Conservation (phyloP, 2,113 vertebrate genomes). For the Ophiodon elongatus region DNA sequence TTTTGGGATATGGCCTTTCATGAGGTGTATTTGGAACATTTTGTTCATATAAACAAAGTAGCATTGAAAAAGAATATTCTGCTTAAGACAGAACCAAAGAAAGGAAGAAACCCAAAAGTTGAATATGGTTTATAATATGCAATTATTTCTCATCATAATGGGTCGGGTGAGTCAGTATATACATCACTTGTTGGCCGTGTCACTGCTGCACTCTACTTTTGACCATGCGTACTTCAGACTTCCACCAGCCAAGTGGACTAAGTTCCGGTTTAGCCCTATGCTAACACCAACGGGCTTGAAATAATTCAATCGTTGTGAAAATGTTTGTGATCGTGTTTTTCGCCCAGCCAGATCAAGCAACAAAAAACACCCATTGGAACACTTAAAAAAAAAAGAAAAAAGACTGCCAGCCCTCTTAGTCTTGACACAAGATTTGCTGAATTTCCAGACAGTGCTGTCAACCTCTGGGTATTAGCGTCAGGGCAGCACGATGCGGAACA, state of each 20-base stretch:
- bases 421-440: conserved; percentile 46
- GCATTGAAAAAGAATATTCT: not conserved
- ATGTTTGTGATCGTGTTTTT: not conserved
- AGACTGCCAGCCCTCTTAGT: conserved; percentile 38
- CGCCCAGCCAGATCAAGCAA: not conserved
- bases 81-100: not conserved
- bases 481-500: conserved; percentile 56
- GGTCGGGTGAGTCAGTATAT: too few relatives aligned
- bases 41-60: conserved; percentile 12
- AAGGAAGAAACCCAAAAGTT: not conserved
- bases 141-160: not conserved
- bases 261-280: not conserved
- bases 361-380: conserved; percentile 10
- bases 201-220: too few relatives aligned
- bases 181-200: too few relatives aligned
- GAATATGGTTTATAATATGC: not conserved
- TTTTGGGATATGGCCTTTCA: not conserved
- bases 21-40: not conserved
- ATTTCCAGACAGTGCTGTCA: conserved; percentile 63
- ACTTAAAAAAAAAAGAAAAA: not conserved
- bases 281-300: not conserved
- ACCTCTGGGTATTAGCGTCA: conserved; percentile 69
- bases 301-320: not conserved
- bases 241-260: not conserved
- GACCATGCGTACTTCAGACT: too few relatives aligned